Evolutionary conservation across 2,797 vertebrate species (phyloP).

Genomic region (Mormyrus hasselquistii): DNA sequence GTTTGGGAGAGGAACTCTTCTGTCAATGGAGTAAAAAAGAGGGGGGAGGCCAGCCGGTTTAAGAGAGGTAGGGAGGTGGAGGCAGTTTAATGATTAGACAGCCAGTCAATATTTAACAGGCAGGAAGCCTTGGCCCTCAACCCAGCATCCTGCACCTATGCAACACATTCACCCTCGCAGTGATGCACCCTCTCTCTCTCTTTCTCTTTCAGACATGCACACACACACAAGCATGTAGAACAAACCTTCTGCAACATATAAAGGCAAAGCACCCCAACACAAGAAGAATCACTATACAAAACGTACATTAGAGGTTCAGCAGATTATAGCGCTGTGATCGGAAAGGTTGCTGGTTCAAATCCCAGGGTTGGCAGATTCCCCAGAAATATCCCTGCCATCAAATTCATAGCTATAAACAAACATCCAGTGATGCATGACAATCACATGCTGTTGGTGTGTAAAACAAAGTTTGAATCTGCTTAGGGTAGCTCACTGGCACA

Average conservation of each 20-base stretch:
- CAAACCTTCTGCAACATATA: background rate
- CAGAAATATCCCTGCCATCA: background rate
- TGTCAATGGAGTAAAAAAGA: constrained; percentile 51
- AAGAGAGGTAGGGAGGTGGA: constrained; percentile 57
- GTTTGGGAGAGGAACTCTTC: constrained; percentile 24
- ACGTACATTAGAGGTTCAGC: background rate
- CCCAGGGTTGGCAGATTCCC: background rate
- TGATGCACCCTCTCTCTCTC: background rate
- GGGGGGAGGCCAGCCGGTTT: constrained; percentile 54
- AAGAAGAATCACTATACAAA: background rate
- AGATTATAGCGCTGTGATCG: background rate
- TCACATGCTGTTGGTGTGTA: background rate
- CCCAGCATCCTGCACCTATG: constrained; percentile 67
- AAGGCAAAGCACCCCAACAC: background rate
- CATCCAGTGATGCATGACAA: background rate
- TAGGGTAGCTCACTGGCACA: background rate
- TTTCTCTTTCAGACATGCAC: background rate
- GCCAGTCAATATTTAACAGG: constrained; percentile 72
- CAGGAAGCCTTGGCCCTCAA: constrained; percentile 60
- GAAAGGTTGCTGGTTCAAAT: background rate
- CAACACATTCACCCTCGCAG: constrained; percentile 42
- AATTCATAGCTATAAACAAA: background rate
- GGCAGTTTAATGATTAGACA: constrained; percentile 69
- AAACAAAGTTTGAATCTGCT: background rate
- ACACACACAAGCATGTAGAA: background rate